phyloP scores from a whole-genome alignment of 2,888 invertebrate species.

The Philhelius pedissequus region DNA sequence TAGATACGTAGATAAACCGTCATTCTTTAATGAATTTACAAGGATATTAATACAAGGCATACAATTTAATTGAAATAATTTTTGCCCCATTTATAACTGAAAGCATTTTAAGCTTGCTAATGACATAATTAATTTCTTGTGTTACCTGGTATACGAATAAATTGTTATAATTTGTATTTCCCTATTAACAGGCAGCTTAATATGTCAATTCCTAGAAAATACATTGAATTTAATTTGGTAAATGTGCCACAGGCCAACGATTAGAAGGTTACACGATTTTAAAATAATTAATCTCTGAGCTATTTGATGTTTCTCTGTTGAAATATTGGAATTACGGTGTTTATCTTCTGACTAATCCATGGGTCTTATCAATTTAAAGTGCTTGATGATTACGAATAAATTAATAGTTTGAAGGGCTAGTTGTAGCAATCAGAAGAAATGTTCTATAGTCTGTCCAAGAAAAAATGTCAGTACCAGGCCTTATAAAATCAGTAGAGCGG shows the following conservation, averaged over 20 bases:
- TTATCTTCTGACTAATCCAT: too few relatives aligned
- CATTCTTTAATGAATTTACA: neutral
- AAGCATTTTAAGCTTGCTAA: neutral
- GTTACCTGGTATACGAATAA: neutral
- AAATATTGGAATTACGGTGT: too few relatives aligned
- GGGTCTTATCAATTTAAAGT: too few relatives aligned
- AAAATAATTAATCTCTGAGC: neutral
- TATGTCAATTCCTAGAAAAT: neutral
- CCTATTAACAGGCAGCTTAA: neutral
- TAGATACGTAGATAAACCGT: too few relatives aligned
- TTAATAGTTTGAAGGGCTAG: too few relatives aligned
- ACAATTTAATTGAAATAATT: neutral
- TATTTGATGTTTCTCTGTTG: neutral
- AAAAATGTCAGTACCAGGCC: too few relatives aligned
- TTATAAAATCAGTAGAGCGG: too few relatives aligned
- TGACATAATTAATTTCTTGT: neutral
- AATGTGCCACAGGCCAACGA: neutral
- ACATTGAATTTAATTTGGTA: neutral
- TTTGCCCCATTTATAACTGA: neutral
- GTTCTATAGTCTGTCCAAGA: too few relatives aligned
- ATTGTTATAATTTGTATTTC: neutral
- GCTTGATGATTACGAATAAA: too few relatives aligned
- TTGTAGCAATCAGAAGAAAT: too few relatives aligned
- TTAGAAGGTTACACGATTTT: neutral
- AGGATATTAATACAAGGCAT: neutral